Evolutionary conservation across 1,140 invertebrate species (phyloP).

Genomic region (Micrasema minimum): DNA sequence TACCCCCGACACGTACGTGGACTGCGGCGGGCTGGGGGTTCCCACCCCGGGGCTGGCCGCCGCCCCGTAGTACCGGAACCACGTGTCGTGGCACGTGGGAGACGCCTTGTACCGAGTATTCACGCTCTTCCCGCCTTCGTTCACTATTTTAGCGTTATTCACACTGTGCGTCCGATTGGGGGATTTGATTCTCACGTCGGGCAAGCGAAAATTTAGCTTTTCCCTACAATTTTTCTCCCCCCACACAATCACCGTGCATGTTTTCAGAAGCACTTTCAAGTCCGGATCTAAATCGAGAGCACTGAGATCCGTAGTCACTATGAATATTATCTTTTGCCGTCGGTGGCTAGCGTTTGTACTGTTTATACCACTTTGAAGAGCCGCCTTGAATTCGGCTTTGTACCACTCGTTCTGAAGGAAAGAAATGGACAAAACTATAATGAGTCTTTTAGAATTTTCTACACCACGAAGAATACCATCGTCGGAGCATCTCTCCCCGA

Average conservation of each 20-base stretch:
- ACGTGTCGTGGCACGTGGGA: slow-evolving; percentile 64
- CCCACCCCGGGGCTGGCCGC: slow-evolving; percentile 59
- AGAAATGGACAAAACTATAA: slow-evolving; percentile 78
- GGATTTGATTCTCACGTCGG: slow-evolving; percentile 71
- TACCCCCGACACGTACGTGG: slow-evolving; percentile 64
- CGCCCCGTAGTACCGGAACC: slow-evolving; percentile 63
- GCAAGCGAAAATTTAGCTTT: slow-evolving; percentile 89
- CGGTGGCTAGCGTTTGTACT: slow-evolving; percentile 75
- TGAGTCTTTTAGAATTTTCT: slow-evolving; percentile 77
- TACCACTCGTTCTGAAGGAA: slow-evolving; percentile 83
- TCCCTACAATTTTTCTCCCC: slow-evolving; percentile 90
- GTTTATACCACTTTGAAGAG: slow-evolving; percentile 79
- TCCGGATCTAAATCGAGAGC: slow-evolving; percentile 83
- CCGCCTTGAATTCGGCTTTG: slow-evolving; percentile 75
- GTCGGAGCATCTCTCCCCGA: slow-evolving; percentile 74
- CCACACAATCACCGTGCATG: slow-evolving; percentile 86
- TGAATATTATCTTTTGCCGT: slow-evolving; percentile 79
- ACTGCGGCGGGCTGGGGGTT: slow-evolving; percentile 66
- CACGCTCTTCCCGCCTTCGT: slow-evolving; percentile 62
- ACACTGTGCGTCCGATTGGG: slow-evolving; percentile 62
- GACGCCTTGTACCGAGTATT: slow-evolving; percentile 66
- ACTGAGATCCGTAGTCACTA: slow-evolving; percentile 71
- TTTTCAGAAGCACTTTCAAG: slow-evolving; percentile 83
- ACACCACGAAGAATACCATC: slow-evolving; percentile 82
- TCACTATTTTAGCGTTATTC: slow-evolving; percentile 58